These are phyloP conservation scores for Bungarus multicinctus DNA, from an alignment of 2,113 vertebrate species.

Conservation along the genomic window DNA sequence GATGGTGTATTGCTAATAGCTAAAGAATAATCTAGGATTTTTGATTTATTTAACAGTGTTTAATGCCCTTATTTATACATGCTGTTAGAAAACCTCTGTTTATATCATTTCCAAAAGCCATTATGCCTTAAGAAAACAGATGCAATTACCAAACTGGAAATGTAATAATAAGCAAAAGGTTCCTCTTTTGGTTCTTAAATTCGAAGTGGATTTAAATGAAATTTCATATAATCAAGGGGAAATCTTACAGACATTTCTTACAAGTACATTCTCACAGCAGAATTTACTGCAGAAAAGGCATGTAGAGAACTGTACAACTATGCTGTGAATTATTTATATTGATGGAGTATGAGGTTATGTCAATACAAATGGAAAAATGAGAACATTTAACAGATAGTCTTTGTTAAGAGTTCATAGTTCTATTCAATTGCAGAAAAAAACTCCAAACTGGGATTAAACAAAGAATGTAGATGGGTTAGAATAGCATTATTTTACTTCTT, in stretches of 20 bases:
- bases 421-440: background rate
- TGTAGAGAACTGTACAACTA: background rate
- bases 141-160: background rate
- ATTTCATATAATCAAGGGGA: background rate
- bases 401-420: background rate
- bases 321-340: background rate
- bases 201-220: background rate
- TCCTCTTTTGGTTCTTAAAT: background rate
- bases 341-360: background rate
- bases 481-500: background rate
- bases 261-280: background rate
- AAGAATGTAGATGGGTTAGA: background rate
- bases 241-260: background rate
- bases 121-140: background rate
- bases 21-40: slow-evolving; percentile 36
- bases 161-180: background rate
- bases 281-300: background rate
- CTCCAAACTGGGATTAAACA: background rate
- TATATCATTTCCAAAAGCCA: background rate
- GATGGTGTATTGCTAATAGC: slow-evolving; percentile 38
- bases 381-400: background rate
- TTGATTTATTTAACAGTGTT: slow-evolving; percentile 38
- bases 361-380: background rate
- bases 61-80: slow-evolving; percentile 41
- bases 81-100: slow-evolving; percentile 24